A percentile compares a stretch with the other conserved stretches of the same genome.
phyloP scores from a whole-genome alignment of 2,888 invertebrate genomes.

The Drosophila multiciliata region DNA sequence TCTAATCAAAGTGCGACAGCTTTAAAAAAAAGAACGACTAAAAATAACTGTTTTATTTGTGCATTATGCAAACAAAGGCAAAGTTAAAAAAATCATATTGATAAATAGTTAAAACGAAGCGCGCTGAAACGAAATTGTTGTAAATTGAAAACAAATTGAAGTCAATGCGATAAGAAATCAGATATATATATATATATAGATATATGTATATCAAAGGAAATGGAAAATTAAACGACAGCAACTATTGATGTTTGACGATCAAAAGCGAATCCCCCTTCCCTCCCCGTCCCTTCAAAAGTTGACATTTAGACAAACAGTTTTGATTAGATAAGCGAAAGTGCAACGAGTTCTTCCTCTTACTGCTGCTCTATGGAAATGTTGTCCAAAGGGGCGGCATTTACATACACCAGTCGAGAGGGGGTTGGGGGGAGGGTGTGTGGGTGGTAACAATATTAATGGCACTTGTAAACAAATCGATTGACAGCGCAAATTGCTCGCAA shows the following conservation, averaged over 20 bases:
- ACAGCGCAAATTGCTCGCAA: conserved; percentile 67
- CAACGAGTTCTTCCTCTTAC: conserved; percentile 27
- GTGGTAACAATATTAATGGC: conserved; percentile 73
- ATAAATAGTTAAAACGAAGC: conserved; percentile 51
- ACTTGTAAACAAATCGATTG: conserved; percentile 76
- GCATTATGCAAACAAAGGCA: conserved; percentile 66
- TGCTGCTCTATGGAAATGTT: conserved; percentile 46
- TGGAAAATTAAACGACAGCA: conserved; percentile 64
- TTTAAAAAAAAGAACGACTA: conserved; percentile 27
- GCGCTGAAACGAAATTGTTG: conserved; percentile 70
- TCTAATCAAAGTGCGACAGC: conserved; percentile 1
- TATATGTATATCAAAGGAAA: conserved; percentile 57
- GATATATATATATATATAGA: neutral
- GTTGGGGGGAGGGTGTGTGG: neutral
- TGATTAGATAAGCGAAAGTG: conserved; percentile 60
- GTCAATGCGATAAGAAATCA: conserved; percentile 55
- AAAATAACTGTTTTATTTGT: conserved; percentile 17
- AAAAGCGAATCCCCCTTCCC: conserved; percentile 42
- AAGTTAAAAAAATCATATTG: conserved; percentile 63
- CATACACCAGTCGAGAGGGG: conserved; percentile 50
- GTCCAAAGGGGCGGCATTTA: conserved; percentile 59
- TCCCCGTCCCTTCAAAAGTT: neutral
- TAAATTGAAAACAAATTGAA: conserved; percentile 82
- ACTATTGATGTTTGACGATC: conserved; percentile 47
- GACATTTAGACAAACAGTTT: conserved; percentile 24